Conservation (phyloP, 2,888 invertebrate genomes). For the Nemoura dubitans region DNA sequence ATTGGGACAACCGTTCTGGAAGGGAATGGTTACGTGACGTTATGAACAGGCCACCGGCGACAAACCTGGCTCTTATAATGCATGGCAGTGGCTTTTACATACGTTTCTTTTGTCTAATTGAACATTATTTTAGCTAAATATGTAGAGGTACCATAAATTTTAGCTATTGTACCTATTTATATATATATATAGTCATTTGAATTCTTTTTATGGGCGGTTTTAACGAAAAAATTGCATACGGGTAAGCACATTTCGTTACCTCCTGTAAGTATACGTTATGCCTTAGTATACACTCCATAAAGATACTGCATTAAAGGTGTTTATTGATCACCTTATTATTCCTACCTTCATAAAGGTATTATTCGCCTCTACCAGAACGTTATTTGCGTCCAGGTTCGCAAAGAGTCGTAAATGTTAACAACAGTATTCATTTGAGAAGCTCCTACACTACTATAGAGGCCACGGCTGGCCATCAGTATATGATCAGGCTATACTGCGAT, state of each 20-base stretch:
- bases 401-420: background rate
- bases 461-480: too few species aligned
- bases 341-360: background rate
- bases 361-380: background rate
- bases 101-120: background rate
- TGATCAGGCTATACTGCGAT: background rate
- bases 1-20: slow-evolving; percentile 44
- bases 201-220: too few species aligned
- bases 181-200: too few species aligned
- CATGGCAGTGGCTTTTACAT: background rate
- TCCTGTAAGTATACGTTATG: background rate
- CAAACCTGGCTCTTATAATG: too few species aligned
- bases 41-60: background rate
- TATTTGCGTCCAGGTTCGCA: background rate
- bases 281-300: background rate
- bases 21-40: background rate
- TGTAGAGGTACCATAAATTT: background rate
- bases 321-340: slow-evolving; percentile 12
- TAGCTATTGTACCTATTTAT: background rate
- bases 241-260: background rate
- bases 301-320: background rate
- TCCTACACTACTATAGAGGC: background rate
- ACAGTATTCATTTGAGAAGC: background rate
- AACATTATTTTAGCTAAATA: background rate
- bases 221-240: background rate